Percentiles rank a stretch among this genome's conserved stretches.
These are phyloP conservation scores for Sarcophaga subvicina DNA, from an alignment of 2,888 invertebrate species.

Conservation along the genomic window DNA sequence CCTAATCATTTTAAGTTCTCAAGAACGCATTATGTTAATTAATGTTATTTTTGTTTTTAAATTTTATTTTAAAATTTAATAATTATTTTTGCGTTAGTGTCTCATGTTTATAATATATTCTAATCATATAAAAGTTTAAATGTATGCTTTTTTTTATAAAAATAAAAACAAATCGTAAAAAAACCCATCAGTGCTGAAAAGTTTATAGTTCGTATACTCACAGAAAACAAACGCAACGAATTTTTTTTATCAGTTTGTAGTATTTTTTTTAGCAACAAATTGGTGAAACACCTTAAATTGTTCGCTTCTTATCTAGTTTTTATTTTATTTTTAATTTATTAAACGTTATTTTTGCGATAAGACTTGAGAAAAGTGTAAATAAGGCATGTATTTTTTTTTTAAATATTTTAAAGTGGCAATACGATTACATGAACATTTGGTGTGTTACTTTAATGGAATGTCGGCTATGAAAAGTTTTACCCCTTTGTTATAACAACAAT, in stretches of 20 bases:
- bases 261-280: constrained; percentile 17
- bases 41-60: not conserved
- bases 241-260: constrained; percentile 13
- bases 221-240: constrained; percentile 2
- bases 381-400: not conserved
- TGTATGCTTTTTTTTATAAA: not conserved
- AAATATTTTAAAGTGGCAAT: no score
- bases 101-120: not conserved
- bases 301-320: constrained; percentile 35
- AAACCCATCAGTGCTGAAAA: not conserved
- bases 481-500: no score
- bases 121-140: not conserved
- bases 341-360: constrained; percentile 23
- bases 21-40: not conserved
- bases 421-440: no score
- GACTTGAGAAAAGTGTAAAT: constrained; percentile 7
- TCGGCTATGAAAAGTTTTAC: no score
- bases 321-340: constrained; percentile 22
- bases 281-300: constrained; percentile 25
- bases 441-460: no score
- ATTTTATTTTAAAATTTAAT: not conserved
- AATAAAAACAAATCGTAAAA: constrained; percentile 9
- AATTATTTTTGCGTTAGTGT: not conserved
- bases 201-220: not conserved
- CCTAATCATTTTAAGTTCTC: not conserved